Percentiles rank a stretch among this genome's conserved stretches.
These are phyloP conservation scores for Congeria kusceri DNA, from an alignment of 2,888 invertebrate species.

Conservation along the genomic window DNA sequence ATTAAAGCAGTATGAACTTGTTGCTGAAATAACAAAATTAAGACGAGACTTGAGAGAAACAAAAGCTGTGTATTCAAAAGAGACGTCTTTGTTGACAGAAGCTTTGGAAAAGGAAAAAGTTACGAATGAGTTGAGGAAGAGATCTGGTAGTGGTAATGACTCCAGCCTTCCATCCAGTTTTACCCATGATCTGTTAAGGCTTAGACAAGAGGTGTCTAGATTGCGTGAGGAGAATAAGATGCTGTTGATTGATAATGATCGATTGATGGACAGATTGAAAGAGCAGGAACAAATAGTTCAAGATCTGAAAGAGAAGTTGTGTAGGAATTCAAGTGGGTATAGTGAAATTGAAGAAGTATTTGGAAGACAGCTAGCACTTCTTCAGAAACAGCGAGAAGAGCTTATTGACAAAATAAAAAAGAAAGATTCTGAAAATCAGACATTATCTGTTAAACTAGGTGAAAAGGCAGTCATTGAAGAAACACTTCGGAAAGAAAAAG, in stretches of 20 bases:
- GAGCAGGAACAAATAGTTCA: slow-evolving; percentile 78
- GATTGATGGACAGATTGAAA: slow-evolving; percentile 69
- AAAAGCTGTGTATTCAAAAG: slow-evolving; percentile 76
- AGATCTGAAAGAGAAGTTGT: slow-evolving; percentile 69
- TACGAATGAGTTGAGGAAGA: slow-evolving; percentile 42
- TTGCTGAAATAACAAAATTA: slow-evolving; percentile 75
- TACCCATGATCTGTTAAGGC: slow-evolving; percentile 58
- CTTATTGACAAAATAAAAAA: slow-evolving; percentile 73
- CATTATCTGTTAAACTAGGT: slow-evolving; percentile 67
- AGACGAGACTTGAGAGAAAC: slow-evolving; percentile 75
- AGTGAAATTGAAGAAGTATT: slow-evolving; percentile 71
- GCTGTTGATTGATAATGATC: slow-evolving; percentile 75
- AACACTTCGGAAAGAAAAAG: slow-evolving; percentile 74
- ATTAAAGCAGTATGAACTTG: slow-evolving; percentile 74
- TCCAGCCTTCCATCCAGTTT: slow-evolving; percentile 36
- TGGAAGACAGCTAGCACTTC: slow-evolving; percentile 73
- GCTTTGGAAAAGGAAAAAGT: slow-evolving; percentile 72
- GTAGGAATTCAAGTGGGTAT: slow-evolving; percentile 50
- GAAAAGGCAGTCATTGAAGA: slow-evolving; percentile 75
- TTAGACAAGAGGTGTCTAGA: slow-evolving; percentile 70
- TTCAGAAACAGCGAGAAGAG: slow-evolving; percentile 79
- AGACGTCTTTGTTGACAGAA: slow-evolving; percentile 76
- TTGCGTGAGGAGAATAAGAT: slow-evolving; percentile 75
- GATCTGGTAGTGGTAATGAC: slow-evolving; percentile 35
- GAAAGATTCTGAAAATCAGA: slow-evolving; percentile 63